Conservation (phyloP, 1,140 invertebrate genomes). For the Drosophila arawakana region DNA sequence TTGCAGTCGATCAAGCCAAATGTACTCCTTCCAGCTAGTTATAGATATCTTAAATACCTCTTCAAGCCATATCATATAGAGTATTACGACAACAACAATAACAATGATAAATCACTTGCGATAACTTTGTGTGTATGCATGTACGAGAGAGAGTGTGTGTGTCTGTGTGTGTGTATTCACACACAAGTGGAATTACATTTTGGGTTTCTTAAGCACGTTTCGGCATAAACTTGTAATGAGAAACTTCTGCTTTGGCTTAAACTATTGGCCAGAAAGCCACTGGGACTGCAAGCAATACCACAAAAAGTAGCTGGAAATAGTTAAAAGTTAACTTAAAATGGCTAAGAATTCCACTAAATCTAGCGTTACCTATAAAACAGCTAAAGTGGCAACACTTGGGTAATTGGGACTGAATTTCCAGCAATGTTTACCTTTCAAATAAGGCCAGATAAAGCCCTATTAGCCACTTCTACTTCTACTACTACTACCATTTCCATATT, state of each 20-base stretch:
- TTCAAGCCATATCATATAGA: constrained; percentile 15
- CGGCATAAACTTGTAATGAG: constrained; percentile 67
- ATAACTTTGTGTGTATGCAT: constrained; percentile 56
- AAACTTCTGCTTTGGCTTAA: constrained; percentile 33
- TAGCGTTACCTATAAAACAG: no score
- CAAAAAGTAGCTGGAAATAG: no score
- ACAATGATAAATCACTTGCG: constrained; percentile 71
- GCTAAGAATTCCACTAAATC: no score
- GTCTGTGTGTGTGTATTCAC: constrained; percentile 58
- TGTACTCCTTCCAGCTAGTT: no score
- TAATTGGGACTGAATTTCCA: background rate
- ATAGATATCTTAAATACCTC: constrained; percentile 5
- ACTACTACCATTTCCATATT: constrained; percentile 7
- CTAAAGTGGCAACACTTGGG: background rate
- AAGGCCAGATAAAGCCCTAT: constrained; percentile 8
- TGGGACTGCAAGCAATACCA: background rate
- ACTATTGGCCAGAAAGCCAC: constrained; percentile 11
- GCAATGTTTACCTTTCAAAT: constrained; percentile 7
- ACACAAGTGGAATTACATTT: constrained; percentile 73
- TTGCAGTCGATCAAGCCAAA: no score
- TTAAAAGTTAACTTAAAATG: no score
- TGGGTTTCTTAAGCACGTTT: constrained; percentile 57
- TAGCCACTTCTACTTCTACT: background rate
- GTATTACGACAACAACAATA: constrained; percentile 40
- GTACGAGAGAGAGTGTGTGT: constrained; percentile 30